Base-by-base conservation (phyloP, 2,113 vertebrate species). In the Sorex araneus region DNA sequence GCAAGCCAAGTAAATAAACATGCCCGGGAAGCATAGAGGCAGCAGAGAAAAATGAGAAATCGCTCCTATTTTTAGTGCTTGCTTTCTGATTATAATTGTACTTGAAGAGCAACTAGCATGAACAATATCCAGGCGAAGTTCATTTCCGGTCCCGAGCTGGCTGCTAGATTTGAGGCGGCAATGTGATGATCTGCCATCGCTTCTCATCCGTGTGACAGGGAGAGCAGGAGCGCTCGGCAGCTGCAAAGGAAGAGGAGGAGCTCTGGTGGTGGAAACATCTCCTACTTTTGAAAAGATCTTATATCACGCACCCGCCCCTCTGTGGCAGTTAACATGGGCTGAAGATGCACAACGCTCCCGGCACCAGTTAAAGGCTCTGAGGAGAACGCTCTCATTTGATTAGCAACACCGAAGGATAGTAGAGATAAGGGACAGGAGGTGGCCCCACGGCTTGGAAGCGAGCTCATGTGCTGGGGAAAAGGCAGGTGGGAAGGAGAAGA, bases 1-100 rank as follows among this genome's bases (percentile, higher is more conserved):
- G 47, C 70, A 85, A 93, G 81, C 50, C 70, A 89, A 88, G 90
- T 92, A 94, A 95, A 94, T 84, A 96, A 97, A 88, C 83, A 92
- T 66, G 85, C 47, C 88, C 80, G 32, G 79, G 87, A 95, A 95
- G 86, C 85, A 96, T 70, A 18, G 34, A 27, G 18, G 67, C 70
- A 87, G 85, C 74, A 66, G 45, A 88, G 86, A 19, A 90, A 89
- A 95, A 94, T 57, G 85, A 87, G 92, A 69, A 69, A 89, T 57
- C 19, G 19, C 50, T 73, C 66, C 90, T 93, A 93, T 96, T 94
- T 97, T 96, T 94, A 94, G 90, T 60, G 70, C 45, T 63, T 57
- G 54, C 71, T 92, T 94, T 91, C 67, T 95, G 95, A 93, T 93
- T 91, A 92, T 85, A 94, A 90, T 95, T 93, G 67, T 86, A 81